phyloP scores from a whole-genome alignment of 1,140 invertebrate species.

The Drosophila elegans region DNA sequence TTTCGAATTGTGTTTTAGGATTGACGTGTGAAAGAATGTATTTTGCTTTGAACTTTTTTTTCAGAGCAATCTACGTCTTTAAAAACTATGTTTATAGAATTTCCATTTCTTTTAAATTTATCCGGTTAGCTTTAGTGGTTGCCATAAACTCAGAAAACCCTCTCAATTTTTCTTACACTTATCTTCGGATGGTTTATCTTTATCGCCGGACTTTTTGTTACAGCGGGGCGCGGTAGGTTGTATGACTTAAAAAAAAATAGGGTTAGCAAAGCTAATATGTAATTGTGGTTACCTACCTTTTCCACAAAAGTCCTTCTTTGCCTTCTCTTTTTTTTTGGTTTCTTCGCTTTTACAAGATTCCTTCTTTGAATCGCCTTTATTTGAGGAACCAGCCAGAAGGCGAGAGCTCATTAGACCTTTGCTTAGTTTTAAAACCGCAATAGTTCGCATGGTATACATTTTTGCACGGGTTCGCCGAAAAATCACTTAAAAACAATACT shows the following conservation, averaged over 20 bases:
- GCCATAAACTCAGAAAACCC: background rate
- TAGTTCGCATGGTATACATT: background rate
- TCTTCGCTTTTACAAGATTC: background rate
- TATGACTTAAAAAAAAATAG: background rate
- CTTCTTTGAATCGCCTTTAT: background rate
- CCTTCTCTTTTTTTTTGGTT: background rate
- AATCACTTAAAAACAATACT: background rate
- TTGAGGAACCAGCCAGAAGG: background rate
- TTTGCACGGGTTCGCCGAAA: background rate
- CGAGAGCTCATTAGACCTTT: background rate
- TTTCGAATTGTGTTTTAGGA: background rate
- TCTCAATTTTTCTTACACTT: background rate
- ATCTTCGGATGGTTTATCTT: background rate
- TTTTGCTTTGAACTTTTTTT: background rate
- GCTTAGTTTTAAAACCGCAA: background rate
- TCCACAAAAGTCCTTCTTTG: background rate
- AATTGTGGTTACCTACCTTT: background rate
- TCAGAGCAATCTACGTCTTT: background rate
- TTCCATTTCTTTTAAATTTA: no score
- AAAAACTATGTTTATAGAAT: background rate
- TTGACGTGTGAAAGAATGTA: background rate
- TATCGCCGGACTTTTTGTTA: background rate
- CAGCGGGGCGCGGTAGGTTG: background rate
- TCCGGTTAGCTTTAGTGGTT: no score
- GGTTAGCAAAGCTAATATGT: no score